Base-by-base conservation (phyloP, 2,888 invertebrate genomes). In the Phyllotreta cruciferae region DNA sequence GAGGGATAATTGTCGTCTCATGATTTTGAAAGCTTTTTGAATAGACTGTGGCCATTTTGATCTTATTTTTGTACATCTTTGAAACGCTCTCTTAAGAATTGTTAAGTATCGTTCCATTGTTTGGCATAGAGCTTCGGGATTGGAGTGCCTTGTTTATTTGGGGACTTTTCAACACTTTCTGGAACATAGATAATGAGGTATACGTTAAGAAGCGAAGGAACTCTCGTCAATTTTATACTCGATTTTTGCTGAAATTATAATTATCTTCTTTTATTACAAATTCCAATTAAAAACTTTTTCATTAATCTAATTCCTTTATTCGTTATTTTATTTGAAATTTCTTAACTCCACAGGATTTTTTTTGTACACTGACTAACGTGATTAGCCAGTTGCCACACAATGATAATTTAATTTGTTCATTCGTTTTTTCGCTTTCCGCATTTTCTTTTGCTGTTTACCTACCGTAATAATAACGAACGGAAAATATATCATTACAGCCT, bases 401-500 rank as follows among this genome's bases (percentile, higher is more conserved):
- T 45, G 45, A 35, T 60, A 60, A 60, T 60, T 60, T 52, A 60
- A 60, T 60, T 60, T 60, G 58, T 53, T 53, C 53, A 58, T 45
- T 38, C 60, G 44, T 53, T 60, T 60, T 60, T 52, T 60, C 60
- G 60, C 60, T 60, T 60, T 37, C 37, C 44, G 60, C 52, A 44
- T 60, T 60, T 60, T 52, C 44, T 52, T 60, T 60, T 60, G 52
- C 44, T 60, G 50, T 57, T 57, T 57, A 57, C 57, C 13, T 60
- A 34, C 37, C 50, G 56, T 56, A 39, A 56, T 55, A 60, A 60
- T 64, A 44, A 64, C 52, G 54, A 54, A 57, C 56, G 41, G 56
- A 62, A 62, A 62, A 54, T 55, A 58, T 58, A 62, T 62, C 60
- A 56, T 64, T 56, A 60, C 38, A 61, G 56, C 64, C 64, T 60